Conservation (phyloP, 2,113 vertebrate species). For the Nycticorax nycticorax region DNA sequence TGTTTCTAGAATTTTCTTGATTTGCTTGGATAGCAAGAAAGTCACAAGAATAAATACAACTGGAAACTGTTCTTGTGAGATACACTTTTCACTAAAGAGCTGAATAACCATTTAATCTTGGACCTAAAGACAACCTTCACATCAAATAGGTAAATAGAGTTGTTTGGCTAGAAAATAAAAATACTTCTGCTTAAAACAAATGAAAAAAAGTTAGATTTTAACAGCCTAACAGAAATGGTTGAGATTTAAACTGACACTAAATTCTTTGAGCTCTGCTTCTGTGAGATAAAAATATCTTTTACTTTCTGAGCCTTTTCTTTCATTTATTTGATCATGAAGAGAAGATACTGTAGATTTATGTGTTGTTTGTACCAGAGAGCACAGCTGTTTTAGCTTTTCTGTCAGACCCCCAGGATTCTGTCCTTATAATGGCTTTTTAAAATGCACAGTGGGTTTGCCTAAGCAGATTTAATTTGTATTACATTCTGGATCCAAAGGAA, state of each 20-base stretch:
- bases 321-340: constrained; percentile 4
- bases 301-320: constrained; percentile 30
- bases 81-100: background rate
- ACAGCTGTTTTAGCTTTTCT: constrained; percentile 52
- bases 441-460: background rate
- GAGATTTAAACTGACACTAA: background rate
- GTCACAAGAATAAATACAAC: background rate
- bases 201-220: background rate
- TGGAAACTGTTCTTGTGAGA: background rate
- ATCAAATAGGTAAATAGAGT: background rate
- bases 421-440: background rate
- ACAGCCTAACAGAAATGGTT: background rate
- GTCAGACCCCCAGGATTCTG: constrained; percentile 19
- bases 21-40: background rate
- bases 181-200: background rate
- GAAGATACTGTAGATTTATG: constrained; percentile 36
- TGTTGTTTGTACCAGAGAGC: constrained; percentile 18
- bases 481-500: background rate
- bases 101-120: background rate
- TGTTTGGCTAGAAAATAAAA: background rate
- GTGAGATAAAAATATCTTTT: constrained; percentile 15
- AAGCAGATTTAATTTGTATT: constrained; percentile 5
- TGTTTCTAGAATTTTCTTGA: background rate
- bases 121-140: background rate
- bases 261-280: background rate